Evolutionary conservation across 2,797 vertebrate genomes (phyloP).

Genomic region (Hemitrygon akajei): DNA sequence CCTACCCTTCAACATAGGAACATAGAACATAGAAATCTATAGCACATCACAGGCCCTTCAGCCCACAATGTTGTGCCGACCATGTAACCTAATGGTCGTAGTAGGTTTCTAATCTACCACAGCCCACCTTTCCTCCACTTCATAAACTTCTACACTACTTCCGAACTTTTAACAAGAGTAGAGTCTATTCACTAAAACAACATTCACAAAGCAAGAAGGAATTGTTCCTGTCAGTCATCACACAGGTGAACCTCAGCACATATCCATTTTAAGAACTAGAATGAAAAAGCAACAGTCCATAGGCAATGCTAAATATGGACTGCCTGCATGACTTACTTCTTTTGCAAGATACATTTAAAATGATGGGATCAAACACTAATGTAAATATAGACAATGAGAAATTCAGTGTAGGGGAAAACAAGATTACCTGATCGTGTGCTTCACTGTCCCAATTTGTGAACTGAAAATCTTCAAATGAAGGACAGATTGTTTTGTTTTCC

Average conservation of each 20-base stretch:
- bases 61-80: too few relatives aligned
- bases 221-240: neutral
- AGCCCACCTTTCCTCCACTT: too few relatives aligned
- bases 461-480: conserved; percentile 78
- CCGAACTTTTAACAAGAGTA: neutral
- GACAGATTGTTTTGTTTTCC: conserved; percentile 74
- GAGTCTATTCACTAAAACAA: neutral
- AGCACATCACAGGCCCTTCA: too few relatives aligned
- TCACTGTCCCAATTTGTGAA: conserved; percentile 74
- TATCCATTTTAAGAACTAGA: neutral
- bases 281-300: neutral
- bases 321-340: neutral
- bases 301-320: neutral
- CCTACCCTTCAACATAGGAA: too few relatives aligned
- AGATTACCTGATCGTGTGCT: conserved; percentile 47
- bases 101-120: too few relatives aligned
- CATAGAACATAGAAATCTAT: too few relatives aligned
- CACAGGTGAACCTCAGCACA: neutral
- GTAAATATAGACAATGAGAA: neutral
- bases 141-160: too few relatives aligned
- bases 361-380: neutral
- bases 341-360: neutral
- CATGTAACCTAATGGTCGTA: too few relatives aligned
- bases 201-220: neutral
- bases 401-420: too few relatives aligned